A percentile compares a stretch with the other conserved stretches of the same genome.
Conservation (phyloP, 1,140 invertebrate genomes). For the Whitmania pigra region DNA sequence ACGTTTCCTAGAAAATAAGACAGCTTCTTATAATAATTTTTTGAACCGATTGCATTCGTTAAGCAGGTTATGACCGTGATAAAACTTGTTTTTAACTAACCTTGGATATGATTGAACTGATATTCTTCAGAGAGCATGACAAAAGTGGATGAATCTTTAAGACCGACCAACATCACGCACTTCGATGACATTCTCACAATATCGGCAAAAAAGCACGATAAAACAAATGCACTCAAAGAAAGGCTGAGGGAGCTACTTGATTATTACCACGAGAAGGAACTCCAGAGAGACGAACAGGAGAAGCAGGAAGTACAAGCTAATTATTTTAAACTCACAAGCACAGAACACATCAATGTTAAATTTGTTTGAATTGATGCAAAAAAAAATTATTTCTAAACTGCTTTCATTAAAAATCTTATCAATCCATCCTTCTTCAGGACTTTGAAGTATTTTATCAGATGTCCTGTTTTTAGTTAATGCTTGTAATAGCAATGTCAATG, state of each 20-base stretch:
- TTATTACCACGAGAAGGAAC: slow-evolving; percentile 27
- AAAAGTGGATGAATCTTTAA: slow-evolving; percentile 51
- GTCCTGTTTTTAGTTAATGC: no score
- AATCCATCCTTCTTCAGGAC: no score
- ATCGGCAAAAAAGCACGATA: slow-evolving; percentile 33
- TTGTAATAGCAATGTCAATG: no score
- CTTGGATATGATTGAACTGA: background rate
- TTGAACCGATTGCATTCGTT: no score
- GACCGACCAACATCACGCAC: slow-evolving; percentile 53
- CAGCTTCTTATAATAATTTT: no score
- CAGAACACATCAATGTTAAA: background rate
- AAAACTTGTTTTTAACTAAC: no score
- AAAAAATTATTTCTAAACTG: no score
- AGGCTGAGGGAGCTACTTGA: slow-evolving; percentile 34
- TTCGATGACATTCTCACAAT: slow-evolving; percentile 52
- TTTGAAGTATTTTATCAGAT: no score
- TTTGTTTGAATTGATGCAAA: background rate
- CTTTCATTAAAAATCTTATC: no score
- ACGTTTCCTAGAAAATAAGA: no score
- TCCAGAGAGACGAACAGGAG: slow-evolving; percentile 1
- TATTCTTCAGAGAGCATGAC: slow-evolving; percentile 28
- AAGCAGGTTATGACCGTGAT: no score
- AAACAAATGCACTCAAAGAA: slow-evolving; percentile 31
- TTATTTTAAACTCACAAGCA: background rate
- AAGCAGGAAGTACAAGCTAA: background rate